Evolutionary conservation across 1,140 invertebrate species (phyloP).

Genomic region (Venustaconcha ellipsiformis): DNA sequence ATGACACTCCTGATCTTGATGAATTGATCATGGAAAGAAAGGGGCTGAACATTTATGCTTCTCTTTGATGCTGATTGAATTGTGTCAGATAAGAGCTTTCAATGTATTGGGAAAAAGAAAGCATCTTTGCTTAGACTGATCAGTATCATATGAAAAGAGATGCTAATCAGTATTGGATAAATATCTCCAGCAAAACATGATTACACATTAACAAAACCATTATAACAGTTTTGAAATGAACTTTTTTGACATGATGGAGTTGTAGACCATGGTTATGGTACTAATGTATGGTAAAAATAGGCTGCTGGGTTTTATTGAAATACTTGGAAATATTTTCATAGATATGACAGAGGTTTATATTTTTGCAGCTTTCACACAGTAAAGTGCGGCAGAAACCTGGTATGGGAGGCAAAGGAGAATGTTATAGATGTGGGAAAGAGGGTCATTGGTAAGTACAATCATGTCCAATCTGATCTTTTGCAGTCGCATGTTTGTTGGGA

Average conservation of each 20-base stretch:
- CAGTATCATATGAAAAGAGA: not conserved
- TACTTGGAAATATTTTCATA: not conserved
- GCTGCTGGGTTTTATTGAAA: not conserved
- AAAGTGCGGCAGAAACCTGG: slow-evolving; percentile 91
- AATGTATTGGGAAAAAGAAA: too few species aligned
- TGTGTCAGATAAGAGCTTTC: too few species aligned
- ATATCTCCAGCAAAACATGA: not conserved
- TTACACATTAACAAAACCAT: not conserved
- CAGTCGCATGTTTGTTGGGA: not conserved
- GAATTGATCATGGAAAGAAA: too few species aligned
- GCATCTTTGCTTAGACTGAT: too few species aligned
- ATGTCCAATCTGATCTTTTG: not conserved
- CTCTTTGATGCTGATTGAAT: too few species aligned
- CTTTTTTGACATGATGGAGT: not conserved
- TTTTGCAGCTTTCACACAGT: slow-evolving; percentile 86
- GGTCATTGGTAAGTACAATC: slow-evolving; percentile 83
- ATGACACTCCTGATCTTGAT: too few species aligned
- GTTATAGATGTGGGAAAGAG: slow-evolving; percentile 91
- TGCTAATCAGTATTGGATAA: not conserved
- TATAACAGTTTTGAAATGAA: too few species aligned
- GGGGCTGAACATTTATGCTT: too few species aligned
- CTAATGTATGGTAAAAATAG: not conserved
- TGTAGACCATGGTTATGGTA: not conserved
- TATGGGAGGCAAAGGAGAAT: slow-evolving; percentile 95
- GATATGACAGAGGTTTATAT: slow-evolving; percentile 2